A percentile compares a stretch with the other conserved stretches of the same genome.
phyloP scores from a whole-genome alignment of 2,797 vertebrate species.

The Phoebastria nigripes region DNA sequence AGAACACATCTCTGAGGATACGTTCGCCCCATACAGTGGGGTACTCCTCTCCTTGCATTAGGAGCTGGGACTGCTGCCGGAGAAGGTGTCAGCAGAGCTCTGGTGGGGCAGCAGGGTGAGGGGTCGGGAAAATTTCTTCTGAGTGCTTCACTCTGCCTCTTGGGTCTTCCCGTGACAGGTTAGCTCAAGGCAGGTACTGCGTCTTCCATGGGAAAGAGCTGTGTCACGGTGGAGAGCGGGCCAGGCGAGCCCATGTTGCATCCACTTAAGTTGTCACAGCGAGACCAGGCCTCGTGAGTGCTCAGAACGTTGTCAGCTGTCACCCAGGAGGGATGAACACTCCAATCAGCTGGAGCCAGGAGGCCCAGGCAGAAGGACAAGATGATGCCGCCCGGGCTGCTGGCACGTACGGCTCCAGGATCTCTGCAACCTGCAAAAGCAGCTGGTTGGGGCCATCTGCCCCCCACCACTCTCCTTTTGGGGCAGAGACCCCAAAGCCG shows the following conservation, averaged over 20 bases:
- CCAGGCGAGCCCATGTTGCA: accelerated
- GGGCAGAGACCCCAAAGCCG: not conserved
- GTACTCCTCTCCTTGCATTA: not conserved
- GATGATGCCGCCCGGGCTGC: accelerated
- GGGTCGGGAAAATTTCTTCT: not conserved
- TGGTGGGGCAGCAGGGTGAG: accelerated
- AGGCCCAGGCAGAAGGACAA: not conserved
- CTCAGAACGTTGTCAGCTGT: not conserved
- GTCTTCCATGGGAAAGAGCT: not conserved
- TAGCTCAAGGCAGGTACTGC: not conserved
- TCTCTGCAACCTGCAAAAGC: not conserved
- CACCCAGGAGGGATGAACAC: not conserved
- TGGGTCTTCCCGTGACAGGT: not conserved
- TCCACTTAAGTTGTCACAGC: not conserved
- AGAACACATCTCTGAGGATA: not conserved
- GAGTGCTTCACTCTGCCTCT: not conserved
- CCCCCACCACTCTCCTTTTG: not conserved
- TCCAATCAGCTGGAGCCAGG: not conserved
- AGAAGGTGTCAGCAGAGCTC: not conserved
- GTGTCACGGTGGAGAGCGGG: accelerated
- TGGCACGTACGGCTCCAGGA: not conserved
- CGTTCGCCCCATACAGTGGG: accelerated
- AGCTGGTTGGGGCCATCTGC: not conserved
- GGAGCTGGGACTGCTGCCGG: not conserved
- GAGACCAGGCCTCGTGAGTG: accelerated